Evolutionary conservation across 2,113 vertebrate species (phyloP).

Genomic region (Ciconia stormi): DNA sequence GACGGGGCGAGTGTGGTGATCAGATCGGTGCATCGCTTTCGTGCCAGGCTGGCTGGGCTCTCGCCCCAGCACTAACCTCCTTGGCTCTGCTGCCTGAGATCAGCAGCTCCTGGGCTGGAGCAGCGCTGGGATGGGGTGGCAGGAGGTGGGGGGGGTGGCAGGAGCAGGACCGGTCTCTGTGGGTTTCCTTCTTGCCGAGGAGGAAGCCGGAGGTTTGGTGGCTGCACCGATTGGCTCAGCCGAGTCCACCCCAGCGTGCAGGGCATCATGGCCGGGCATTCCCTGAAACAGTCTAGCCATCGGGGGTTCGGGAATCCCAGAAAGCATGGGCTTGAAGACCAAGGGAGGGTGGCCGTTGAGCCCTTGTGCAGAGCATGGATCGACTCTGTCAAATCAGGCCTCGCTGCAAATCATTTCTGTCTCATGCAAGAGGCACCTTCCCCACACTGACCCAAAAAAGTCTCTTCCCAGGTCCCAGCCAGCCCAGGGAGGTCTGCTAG

Average conservation of each 20-base stretch:
- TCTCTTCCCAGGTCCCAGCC: background rate
- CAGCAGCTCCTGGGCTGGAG: background rate
- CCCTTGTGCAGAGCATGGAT: fast-evolving
- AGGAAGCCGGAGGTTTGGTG: background rate
- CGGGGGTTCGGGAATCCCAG: background rate
- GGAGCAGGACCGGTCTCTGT: fast-evolving
- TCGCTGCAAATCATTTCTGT: background rate
- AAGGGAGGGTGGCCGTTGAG: fast-evolving
- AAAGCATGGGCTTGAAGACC: fast-evolving
- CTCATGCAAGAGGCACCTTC: background rate
- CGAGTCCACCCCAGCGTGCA: background rate
- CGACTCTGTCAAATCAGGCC: background rate
- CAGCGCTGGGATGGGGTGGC: background rate
- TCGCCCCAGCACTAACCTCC: background rate
- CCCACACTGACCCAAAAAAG: background rate
- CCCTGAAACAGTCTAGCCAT: fast-evolving
- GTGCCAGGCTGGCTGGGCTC: background rate
- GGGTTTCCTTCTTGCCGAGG: background rate
- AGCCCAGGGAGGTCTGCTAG: background rate
- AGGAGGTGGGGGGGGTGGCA: too few species aligned
- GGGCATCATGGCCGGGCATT: background rate
- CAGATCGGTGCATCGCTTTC: background rate
- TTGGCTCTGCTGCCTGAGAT: background rate
- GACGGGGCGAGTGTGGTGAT: fast-evolving
- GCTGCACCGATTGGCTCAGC: background rate